phyloP scores from a whole-genome alignment of 2,888 invertebrate genomes.

The Drosophila mimica region DNA sequence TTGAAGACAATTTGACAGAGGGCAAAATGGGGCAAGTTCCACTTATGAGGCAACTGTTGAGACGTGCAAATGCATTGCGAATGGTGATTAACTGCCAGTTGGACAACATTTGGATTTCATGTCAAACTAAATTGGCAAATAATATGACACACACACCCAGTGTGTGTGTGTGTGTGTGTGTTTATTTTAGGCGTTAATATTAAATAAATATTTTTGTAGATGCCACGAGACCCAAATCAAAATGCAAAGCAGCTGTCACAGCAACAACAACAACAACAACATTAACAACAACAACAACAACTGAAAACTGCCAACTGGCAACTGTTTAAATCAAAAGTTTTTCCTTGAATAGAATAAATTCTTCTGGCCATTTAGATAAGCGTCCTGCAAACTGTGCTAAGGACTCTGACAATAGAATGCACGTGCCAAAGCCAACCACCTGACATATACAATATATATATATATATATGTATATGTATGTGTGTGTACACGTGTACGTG shows the following conservation, averaged over 20 bases:
- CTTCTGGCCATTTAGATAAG: slow-evolving; percentile 57
- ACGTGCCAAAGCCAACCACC: slow-evolving; percentile 39
- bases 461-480: not conserved
- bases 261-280: slow-evolving; percentile 16
- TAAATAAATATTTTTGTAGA: slow-evolving; percentile 68
- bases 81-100: slow-evolving; percentile 55
- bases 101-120: slow-evolving; percentile 59
- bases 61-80: slow-evolving; percentile 62
- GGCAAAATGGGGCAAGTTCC: not conserved
- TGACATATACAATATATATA: not conserved
- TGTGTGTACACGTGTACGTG: not conserved
- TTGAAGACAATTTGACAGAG: slow-evolving; percentile 36
- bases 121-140: slow-evolving; percentile 40
- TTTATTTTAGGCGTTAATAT: slow-evolving; percentile 48
- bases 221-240: slow-evolving; percentile 67
- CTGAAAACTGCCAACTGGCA: slow-evolving; percentile 12
- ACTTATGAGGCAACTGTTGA: not conserved
- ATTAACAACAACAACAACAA: slow-evolving; percentile 11
- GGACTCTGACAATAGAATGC: slow-evolving; percentile 37
- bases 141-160: slow-evolving; percentile 4
- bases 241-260: slow-evolving; percentile 60
- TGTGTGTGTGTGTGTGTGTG: slow-evolving; percentile 2
- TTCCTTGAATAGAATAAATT: slow-evolving; percentile 23
- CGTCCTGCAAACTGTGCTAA: slow-evolving; percentile 24
- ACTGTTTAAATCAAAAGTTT: slow-evolving; percentile 60